Conservation (phyloP, 2,888 invertebrate genomes). For the Lasioglossum marginatum region DNA sequence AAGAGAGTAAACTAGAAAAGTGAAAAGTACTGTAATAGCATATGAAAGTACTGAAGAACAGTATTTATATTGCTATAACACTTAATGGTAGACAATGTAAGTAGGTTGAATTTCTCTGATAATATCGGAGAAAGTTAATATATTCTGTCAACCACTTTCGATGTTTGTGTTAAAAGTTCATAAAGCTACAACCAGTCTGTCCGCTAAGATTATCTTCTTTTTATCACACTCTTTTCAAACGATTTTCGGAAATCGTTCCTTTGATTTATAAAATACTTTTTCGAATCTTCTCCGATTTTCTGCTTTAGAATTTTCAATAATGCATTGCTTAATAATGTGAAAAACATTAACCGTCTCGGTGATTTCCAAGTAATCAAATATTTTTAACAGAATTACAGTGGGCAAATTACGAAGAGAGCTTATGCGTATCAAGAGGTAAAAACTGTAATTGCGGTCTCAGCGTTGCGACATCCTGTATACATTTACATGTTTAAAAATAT, state of each 20-base stretch:
- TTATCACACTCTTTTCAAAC: too few relatives aligned
- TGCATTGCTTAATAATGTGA: neutral
- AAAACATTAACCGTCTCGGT: neutral
- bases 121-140: neutral
- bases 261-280: neutral
- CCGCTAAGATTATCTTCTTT: neutral
- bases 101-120: conserved; percentile 12
- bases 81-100: neutral
- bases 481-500: neutral
- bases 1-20: neutral
- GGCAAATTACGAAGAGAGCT: neutral
- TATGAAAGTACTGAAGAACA: neutral
- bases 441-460: neutral
- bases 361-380: neutral
- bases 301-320: neutral
- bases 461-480: neutral
- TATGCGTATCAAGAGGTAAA: neutral
- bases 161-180: neutral
- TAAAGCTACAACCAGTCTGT: neutral
- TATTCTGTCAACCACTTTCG: conserved; percentile 6
- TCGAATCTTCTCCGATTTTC: neutral
- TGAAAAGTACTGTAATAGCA: neutral
- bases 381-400: neutral
- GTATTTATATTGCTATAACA: neutral
- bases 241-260: too few relatives aligned